These are phyloP conservation scores for Enhydra lutris DNA, from an alignment of 2,113 vertebrate species.

Conservation along the genomic window DNA sequence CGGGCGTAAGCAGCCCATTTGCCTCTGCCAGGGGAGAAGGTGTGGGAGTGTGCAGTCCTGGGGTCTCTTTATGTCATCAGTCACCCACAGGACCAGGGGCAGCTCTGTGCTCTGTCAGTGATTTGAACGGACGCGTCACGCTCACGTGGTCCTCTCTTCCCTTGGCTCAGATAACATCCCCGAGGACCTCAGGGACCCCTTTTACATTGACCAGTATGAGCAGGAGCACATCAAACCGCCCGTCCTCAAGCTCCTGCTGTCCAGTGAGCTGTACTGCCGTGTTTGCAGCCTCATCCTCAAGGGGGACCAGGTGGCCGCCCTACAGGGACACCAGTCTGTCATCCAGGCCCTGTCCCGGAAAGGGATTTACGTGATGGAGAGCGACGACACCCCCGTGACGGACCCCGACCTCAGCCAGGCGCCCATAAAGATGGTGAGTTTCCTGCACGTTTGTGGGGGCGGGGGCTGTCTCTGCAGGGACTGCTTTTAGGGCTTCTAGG, in stretches of 20 bases:
- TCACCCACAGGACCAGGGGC: accelerated
- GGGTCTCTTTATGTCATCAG: not conserved
- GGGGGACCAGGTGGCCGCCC: conserved; percentile 88
- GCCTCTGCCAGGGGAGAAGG: not conserved
- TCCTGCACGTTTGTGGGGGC: not conserved
- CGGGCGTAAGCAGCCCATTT: accelerated
- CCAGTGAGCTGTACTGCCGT: conserved; percentile 93
- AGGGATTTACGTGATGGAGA: conserved; percentile 94
- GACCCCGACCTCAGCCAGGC: conserved; percentile 88
- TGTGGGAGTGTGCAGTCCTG: accelerated
- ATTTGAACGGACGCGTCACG: accelerated
- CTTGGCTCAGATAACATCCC: conserved; percentile 90
- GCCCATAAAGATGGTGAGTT: conserved; percentile 96
- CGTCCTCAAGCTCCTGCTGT: conserved; percentile 90
- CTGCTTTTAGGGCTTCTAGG: not conserved
- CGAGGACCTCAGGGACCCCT: conserved; percentile 92
- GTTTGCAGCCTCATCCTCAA: conserved; percentile 93
- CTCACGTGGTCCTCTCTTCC: not conserved
- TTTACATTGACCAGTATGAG: conserved; percentile 96
- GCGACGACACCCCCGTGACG: conserved; percentile 89
- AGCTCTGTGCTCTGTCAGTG: not conserved
- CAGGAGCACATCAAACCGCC: conserved; percentile 97
- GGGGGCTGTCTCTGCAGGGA: not conserved
- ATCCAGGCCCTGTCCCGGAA: conserved; percentile 93
- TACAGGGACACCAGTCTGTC: conserved; percentile 92